These are phyloP conservation scores for Hirundo rustica DNA, from an alignment of 2,797 vertebrate genomes.

Conservation along the genomic window DNA sequence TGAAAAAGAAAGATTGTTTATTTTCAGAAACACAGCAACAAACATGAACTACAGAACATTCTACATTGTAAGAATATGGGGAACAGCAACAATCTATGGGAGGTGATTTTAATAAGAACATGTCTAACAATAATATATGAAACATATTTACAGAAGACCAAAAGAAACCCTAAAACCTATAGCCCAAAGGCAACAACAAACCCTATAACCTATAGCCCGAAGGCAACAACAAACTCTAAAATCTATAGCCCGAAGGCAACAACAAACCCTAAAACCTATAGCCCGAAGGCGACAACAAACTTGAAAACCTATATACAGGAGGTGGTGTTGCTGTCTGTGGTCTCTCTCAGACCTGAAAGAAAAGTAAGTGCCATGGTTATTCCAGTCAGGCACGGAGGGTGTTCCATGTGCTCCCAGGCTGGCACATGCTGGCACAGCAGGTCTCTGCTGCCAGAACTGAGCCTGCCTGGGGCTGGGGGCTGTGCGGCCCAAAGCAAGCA, in stretches of 20 bases:
- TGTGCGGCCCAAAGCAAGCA: accelerated
- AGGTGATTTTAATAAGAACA: accelerated
- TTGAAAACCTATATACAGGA: background rate
- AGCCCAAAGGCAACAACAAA: too few species aligned
- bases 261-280: too few species aligned
- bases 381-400: background rate
- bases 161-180: background rate
- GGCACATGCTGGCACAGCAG: background rate
- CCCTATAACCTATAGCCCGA: too few species aligned
- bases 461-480: background rate
- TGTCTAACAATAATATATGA: accelerated
- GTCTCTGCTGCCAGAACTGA: background rate
- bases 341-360: background rate
- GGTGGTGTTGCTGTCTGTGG: accelerated
- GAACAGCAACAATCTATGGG: background rate
- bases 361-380: background rate
- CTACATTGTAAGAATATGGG: background rate
- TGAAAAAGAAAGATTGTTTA: accelerated
- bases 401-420: background rate
- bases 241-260: too few species aligned
- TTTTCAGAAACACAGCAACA: accelerated
- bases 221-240: too few species aligned
- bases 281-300: too few species aligned
- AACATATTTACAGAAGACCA: accelerated
- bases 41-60: accelerated